Conservation (phyloP, 2,888 invertebrate genomes). For the Cerastis leucographa region DNA sequence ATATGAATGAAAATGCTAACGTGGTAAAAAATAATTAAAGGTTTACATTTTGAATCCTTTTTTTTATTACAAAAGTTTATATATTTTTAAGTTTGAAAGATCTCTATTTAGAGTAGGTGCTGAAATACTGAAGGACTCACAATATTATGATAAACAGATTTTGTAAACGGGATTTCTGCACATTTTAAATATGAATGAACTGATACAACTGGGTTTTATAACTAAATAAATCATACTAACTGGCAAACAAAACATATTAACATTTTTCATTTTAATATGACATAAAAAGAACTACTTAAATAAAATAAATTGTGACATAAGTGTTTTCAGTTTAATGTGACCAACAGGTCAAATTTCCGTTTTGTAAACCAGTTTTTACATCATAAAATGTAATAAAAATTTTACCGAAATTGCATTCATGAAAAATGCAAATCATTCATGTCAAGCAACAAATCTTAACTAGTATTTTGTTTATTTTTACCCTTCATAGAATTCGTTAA, state of each 20-base stretch:
- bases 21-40: background rate
- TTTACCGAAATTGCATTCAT: background rate
- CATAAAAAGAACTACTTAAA: background rate
- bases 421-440: constrained; percentile 15
- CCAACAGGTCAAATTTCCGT: background rate
- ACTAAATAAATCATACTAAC: background rate
- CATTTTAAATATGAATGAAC: background rate
- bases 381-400: background rate
- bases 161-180: background rate
- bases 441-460: background rate
- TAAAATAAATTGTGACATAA: background rate
- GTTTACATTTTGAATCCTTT: background rate
- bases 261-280: background rate
- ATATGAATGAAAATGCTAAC: constrained; percentile 10
- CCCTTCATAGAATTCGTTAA: constrained; percentile 1
- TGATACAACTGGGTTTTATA: background rate
- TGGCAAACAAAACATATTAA: background rate
- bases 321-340: background rate
- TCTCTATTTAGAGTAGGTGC: background rate
- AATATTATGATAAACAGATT: background rate
- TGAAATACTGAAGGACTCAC: background rate
- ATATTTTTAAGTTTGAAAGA: no score
- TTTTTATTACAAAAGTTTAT: background rate
- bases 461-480: background rate
- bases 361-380: background rate